Conservation (phyloP, 2,797 vertebrate genomes). For the Lagocephalus sceleratus region DNA sequence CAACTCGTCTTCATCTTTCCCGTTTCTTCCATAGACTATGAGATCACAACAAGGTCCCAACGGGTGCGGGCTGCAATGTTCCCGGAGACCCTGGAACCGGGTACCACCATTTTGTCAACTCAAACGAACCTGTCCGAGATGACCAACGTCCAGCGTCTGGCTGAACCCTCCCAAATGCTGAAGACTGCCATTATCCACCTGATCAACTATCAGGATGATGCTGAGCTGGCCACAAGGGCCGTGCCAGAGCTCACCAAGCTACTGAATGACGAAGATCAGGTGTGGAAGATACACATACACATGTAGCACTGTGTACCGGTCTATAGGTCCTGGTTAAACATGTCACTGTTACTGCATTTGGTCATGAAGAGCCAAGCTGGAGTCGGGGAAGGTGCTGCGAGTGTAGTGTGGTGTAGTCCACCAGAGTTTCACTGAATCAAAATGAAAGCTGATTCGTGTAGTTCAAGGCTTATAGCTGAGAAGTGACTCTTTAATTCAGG, state of each 20-base stretch:
- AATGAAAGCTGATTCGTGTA: too few species aligned
- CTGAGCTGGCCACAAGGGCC: constrained; percentile 91
- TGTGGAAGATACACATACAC: constrained; percentile 40
- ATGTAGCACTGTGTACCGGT: too few species aligned
- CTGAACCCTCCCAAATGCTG: constrained; percentile 95
- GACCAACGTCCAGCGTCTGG: constrained; percentile 94
- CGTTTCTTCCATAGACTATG: constrained; percentile 67
- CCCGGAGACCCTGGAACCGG: constrained; percentile 83
- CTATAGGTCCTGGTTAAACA: too few species aligned
- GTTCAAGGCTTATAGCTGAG: too few species aligned
- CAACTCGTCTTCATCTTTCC: too few species aligned
- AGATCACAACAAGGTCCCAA: constrained; percentile 85
- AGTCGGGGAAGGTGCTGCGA: too few species aligned
- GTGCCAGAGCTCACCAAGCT: constrained; percentile 97
- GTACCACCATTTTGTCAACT: constrained; percentile 81
- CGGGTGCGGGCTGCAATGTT: constrained; percentile 93
- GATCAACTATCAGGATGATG: constrained; percentile 99
- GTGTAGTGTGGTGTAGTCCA: too few species aligned
- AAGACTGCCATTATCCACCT: constrained; percentile 94
- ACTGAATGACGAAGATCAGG: constrained; percentile 95
- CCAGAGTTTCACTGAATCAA: too few species aligned
- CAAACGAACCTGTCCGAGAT: constrained; percentile 86
- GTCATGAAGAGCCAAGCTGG: too few species aligned
- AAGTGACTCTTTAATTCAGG: too few species aligned
- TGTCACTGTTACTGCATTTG: background rate